A percentile compares a stretch with the other conserved stretches of the same genome.
These are phyloP conservation scores for Uloborus diversus DNA, from an alignment of 1,140 invertebrate species.

Conservation along the genomic window DNA sequence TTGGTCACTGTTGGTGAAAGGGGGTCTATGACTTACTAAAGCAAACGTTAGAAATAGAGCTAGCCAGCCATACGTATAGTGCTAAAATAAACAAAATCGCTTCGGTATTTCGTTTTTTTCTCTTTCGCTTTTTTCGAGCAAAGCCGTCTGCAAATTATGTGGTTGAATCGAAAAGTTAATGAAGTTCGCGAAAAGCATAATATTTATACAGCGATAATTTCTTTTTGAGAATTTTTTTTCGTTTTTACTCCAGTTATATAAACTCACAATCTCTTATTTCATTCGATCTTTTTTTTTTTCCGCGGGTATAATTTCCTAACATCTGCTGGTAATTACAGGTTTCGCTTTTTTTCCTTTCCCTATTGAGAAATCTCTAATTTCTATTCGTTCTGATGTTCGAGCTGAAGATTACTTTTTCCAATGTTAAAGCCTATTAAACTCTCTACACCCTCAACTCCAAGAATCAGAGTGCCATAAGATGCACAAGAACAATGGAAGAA, in stretches of 20 bases:
- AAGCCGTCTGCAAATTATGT: not conserved
- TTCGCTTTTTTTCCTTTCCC: too few species aligned
- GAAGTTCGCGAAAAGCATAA: slow-evolving; percentile 12
- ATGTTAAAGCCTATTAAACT: too few species aligned
- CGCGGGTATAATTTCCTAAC: not conserved
- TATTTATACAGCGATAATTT: slow-evolving; percentile 44
- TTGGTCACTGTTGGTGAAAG: too few species aligned
- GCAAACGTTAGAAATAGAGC: not conserved
- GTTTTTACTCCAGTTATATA: slow-evolving; percentile 1
- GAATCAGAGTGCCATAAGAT: too few species aligned
- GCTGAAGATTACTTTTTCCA: too few species aligned
- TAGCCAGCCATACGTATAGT: too few species aligned
- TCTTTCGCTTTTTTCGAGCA: too few species aligned
- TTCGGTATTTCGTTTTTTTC: too few species aligned
- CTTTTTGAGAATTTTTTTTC: not conserved
- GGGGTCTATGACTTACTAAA: not conserved
- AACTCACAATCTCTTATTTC: slow-evolving; percentile 15
- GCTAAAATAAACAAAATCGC: not conserved
- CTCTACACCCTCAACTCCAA: too few species aligned
- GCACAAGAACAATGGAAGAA: too few species aligned
- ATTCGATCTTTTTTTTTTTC: not conserved
- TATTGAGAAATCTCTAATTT: too few species aligned
- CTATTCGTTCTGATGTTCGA: too few species aligned
- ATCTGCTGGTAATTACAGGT: slow-evolving; percentile 38
- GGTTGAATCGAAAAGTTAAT: not conserved